Conservation (phyloP, 2,888 invertebrate species). For the Cephus sareptanus region DNA sequence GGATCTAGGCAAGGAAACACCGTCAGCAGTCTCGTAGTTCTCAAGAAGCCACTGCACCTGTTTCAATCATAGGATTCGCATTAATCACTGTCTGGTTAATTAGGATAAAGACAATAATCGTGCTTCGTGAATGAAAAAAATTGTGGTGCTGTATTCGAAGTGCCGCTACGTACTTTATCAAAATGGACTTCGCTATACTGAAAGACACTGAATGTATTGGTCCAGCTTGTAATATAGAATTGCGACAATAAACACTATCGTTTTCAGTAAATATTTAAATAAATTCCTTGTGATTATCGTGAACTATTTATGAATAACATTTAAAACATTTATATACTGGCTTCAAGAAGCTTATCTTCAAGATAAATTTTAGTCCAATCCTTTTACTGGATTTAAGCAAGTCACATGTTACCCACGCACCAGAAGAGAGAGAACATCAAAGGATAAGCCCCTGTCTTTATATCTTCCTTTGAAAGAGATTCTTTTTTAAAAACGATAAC, state of each 20-base stretch:
- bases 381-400: not conserved
- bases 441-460: not conserved
- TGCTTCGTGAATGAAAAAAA: not conserved
- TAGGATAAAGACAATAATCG: not conserved
- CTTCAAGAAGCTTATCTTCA: not conserved
- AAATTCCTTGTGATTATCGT: not conserved
- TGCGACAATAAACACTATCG: no score
- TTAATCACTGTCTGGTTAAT: not conserved
- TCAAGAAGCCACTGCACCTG: slow-evolving; percentile 95
- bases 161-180: not conserved
- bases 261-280: not conserved
- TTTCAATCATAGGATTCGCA: slow-evolving; percentile 6
- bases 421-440: not conserved
- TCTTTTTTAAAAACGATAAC: not conserved
- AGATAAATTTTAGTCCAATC: not conserved
- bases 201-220: not conserved
- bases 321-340: not conserved
- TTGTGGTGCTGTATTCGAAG: not conserved
- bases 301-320: not conserved
- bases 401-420: not conserved
- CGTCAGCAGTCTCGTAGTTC: slow-evolving; percentile 98
- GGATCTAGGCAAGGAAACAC: slow-evolving; percentile 91
- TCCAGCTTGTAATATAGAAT: not conserved
- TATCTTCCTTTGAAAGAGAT: not conserved
- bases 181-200: not conserved